phyloP scores from a whole-genome alignment of 2,113 vertebrate genomes.

The Tichodroma muraria region DNA sequence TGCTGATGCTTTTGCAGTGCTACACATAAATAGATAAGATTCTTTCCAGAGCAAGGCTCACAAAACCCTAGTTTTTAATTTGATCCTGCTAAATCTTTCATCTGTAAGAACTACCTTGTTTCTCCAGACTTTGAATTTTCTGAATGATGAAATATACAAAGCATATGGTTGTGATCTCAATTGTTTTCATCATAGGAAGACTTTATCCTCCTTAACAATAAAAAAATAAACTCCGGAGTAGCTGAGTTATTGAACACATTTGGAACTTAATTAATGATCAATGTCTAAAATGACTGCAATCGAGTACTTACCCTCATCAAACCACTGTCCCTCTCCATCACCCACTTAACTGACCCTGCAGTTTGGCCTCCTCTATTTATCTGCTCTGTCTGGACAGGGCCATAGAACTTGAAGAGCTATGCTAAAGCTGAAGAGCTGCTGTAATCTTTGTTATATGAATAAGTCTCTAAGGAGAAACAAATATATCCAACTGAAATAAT shows the following conservation, averaged over 20 bases:
- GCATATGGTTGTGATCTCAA: background rate
- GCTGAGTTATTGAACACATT: constrained; percentile 47
- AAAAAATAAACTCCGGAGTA: constrained; percentile 23
- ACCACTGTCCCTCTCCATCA: constrained; percentile 45
- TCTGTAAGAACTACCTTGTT: background rate
- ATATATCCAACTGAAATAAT: constrained; percentile 2
- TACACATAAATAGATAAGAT: background rate
- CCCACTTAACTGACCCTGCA: constrained; percentile 34
- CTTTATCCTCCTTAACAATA: background rate
- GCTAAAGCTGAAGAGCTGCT: constrained; percentile 32
- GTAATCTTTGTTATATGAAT: constrained; percentile 40
- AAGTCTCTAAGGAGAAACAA: constrained; percentile 60
- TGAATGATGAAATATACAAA: background rate
- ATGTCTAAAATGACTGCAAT: constrained; percentile 36
- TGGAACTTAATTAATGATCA: constrained; percentile 52
- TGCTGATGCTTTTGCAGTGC: background rate
- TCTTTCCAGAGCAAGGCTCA: background rate
- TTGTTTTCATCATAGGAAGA: background rate
- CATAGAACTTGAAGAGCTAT: constrained; percentile 50
- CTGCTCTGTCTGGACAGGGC: constrained; percentile 54
- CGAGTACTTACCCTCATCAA: constrained; percentile 23
- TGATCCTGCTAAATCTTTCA: background rate
- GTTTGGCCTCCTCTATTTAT: constrained; percentile 54
- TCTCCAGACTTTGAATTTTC: background rate
- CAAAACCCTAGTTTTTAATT: background rate